phyloP scores from a whole-genome alignment of 2,113 vertebrate species.

The Piprites chloris region DNA sequence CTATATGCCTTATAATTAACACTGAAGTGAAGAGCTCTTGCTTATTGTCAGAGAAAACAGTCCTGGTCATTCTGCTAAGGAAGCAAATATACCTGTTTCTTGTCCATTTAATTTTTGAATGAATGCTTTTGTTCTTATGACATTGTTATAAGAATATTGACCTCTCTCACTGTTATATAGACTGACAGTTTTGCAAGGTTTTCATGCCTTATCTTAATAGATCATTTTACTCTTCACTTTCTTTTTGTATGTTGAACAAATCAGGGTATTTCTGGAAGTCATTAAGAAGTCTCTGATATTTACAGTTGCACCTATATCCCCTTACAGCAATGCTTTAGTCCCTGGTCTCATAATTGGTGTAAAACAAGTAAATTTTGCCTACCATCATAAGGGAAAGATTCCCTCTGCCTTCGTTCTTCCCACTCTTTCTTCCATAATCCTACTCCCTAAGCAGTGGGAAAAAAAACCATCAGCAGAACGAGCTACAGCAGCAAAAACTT shows the following conservation, averaged over 20 bases:
- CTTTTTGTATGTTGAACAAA: background rate
- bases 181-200: background rate
- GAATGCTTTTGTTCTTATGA: background rate
- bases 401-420: background rate
- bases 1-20: background rate
- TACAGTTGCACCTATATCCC: background rate
- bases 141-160: background rate
- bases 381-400: background rate
- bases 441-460: background rate
- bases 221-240: background rate
- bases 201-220: background rate
- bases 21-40: background rate
- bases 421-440: background rate
- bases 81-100: background rate
- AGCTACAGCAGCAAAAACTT: background rate
- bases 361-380: background rate
- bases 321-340: background rate
- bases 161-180: background rate
- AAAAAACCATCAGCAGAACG: background rate
- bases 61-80: background rate
- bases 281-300: background rate
- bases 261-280: background rate
- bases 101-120: background rate
- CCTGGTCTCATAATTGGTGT: background rate
- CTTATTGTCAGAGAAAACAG: background rate